Evolutionary conservation across 2,888 invertebrate genomes (phyloP).

Genomic region (Itoplectis maculator): DNA sequence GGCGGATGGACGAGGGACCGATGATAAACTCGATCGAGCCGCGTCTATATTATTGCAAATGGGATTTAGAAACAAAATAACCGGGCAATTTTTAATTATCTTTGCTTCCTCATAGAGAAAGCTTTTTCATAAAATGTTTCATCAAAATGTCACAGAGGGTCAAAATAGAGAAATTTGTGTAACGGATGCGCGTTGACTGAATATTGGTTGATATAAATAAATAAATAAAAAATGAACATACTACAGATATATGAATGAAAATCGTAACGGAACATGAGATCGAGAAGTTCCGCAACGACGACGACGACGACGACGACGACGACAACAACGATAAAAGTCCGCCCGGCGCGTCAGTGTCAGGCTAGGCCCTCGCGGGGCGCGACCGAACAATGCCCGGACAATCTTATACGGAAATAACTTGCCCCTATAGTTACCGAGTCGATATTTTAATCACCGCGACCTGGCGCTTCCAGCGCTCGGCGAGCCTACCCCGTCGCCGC

Average conservation of each 20-base stretch:
- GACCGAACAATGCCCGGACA: constrained; percentile 60
- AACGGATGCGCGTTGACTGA: too few species aligned
- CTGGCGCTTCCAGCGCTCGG: constrained; percentile 67
- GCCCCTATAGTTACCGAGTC: constrained; percentile 73
- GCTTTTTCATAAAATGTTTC: too few species aligned
- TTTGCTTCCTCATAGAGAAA: too few species aligned
- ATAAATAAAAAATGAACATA: background rate
- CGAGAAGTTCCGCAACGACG: constrained; percentile 38
- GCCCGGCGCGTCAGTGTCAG: constrained; percentile 40
- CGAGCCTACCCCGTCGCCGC: constrained; percentile 59
- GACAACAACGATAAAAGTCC: constrained; percentile 37
- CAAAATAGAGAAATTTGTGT: too few species aligned
- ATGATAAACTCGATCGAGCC: constrained; percentile 55
- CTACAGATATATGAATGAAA: background rate
- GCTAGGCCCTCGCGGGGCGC: constrained; percentile 30
- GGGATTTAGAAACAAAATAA: background rate
- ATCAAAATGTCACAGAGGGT: too few species aligned
- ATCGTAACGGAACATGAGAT: constrained; percentile 15
- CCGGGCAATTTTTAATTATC: background rate
- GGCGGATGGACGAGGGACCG: constrained; percentile 40
- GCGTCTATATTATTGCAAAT: constrained; percentile 41
- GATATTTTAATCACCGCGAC: constrained; percentile 83
- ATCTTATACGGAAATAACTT: constrained; percentile 67
- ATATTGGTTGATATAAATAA: too few species aligned
- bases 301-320: background rate